Percentiles rank a stretch among this genome's conserved stretches.
phyloP scores from a whole-genome alignment of 2,113 vertebrate species.

The Ictalurus furcatus region DNA sequence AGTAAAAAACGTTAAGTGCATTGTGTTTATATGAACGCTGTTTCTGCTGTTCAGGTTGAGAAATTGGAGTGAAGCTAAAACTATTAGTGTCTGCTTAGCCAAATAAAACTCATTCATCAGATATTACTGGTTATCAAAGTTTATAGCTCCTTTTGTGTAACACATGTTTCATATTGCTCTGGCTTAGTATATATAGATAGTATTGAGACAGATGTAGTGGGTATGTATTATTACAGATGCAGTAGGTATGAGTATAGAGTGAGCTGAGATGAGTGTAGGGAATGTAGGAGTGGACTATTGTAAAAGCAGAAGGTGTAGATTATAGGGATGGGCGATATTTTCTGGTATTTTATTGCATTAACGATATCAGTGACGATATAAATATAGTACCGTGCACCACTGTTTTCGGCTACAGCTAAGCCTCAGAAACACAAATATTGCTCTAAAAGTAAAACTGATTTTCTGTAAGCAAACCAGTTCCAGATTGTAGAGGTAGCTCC shows the following conservation, averaged over 20 bases:
- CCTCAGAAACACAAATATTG: no score
- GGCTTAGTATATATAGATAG: not conserved
- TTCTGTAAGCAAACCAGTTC: no score
- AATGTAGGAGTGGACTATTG: not conserved
- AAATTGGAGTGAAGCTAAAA: not conserved
- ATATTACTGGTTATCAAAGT: not conserved
- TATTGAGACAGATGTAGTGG: not conserved
- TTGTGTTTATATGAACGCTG: not conserved
- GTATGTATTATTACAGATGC: not conserved
- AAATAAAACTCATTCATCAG: not conserved
- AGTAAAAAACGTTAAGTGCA: not conserved
- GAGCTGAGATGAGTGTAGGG: not conserved
- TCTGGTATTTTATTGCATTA: no score
- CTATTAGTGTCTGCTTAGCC: not conserved
- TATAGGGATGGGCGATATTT: not conserved
- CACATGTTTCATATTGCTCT: not conserved
- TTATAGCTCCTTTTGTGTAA: not conserved
- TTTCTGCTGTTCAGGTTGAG: not conserved
- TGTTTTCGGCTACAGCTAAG: no score
- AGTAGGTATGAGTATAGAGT: not conserved
- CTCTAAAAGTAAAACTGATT: no score
- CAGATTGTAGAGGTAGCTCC: no score
- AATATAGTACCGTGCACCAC: no score
- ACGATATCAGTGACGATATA: no score
- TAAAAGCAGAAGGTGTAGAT: not conserved